These are phyloP conservation scores for Lagopus muta DNA, from an alignment of 2,113 vertebrate genomes.

Conservation along the genomic window DNA sequence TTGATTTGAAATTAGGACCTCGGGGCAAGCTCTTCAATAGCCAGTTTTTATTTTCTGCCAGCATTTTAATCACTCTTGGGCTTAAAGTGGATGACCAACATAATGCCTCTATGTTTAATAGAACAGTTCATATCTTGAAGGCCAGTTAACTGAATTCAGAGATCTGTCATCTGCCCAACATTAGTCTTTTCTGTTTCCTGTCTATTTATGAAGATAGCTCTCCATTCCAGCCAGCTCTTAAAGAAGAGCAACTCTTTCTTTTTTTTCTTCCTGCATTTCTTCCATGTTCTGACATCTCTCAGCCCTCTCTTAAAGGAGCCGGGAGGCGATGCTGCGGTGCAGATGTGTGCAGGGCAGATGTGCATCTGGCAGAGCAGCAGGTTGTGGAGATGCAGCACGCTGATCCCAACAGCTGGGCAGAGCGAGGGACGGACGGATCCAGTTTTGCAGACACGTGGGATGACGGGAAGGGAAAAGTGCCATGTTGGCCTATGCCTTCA, in stretches of 20 bases:
- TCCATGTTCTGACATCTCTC: not conserved
- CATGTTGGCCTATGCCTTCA: not conserved
- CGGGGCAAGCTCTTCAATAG: slow-evolving; percentile 86
- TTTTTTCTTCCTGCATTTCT: slow-evolving; percentile 1
- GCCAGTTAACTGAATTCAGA: slow-evolving; percentile 87
- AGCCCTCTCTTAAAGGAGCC: slow-evolving; percentile 21
- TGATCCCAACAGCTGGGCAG: slow-evolving; percentile 2
- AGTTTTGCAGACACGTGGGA: not conserved
- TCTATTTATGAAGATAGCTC: slow-evolving; percentile 80
- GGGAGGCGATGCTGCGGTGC: not conserved
- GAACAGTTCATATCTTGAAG: slow-evolving; percentile 89
- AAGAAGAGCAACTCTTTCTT: slow-evolving; percentile 48
- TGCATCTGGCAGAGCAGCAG: not conserved
- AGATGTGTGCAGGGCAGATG: not conserved
- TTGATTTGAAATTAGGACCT: slow-evolving; percentile 93
- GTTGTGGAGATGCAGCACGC: not conserved
- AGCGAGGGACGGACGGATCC: slow-evolving; percentile 10
- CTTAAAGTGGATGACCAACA: slow-evolving; percentile 84
- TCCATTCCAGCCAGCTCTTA: slow-evolving; percentile 73
- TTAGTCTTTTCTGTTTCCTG: slow-evolving; percentile 87
- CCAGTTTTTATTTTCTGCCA: slow-evolving; percentile 92
- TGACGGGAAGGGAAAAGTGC: not conserved
- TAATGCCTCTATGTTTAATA: slow-evolving; percentile 92
- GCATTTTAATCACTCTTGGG: slow-evolving; percentile 91
- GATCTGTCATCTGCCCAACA: slow-evolving; percentile 94